Evolutionary conservation across 1,140 invertebrate genomes (phyloP).

Genomic region (Drosophila tsacasi): DNA sequence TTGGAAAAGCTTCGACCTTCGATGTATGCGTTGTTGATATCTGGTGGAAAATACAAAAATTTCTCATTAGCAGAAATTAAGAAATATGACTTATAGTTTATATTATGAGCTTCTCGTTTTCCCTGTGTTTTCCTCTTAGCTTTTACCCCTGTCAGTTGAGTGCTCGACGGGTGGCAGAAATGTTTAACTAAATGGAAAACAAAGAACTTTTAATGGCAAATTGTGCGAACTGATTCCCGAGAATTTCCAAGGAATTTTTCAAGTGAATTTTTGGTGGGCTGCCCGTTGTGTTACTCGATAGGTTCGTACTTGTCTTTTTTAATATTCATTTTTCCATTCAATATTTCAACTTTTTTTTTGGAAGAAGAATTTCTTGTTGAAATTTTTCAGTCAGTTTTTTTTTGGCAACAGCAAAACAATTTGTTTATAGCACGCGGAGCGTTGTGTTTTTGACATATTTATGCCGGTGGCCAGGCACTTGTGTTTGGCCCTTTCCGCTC

Average conservation of each 20-base stretch:
- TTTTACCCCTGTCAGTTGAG: not conserved
- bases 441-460: slow-evolving; percentile 81
- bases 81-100: slow-evolving; percentile 44
- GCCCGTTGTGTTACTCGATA: slow-evolving; percentile 31
- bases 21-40: slow-evolving; percentile 4
- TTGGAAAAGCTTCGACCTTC: slow-evolving; percentile 4
- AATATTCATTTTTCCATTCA: slow-evolving; percentile 52
- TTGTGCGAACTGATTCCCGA: slow-evolving; percentile 44
- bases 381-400: slow-evolving; percentile 32
- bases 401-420: slow-evolving; percentile 76
- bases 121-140: not conserved
- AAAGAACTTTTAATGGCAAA: slow-evolving; percentile 47
- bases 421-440: slow-evolving; percentile 74
- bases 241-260: slow-evolving; percentile 36
- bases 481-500: slow-evolving; percentile 22
- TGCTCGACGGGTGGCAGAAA: slow-evolving; percentile 38
- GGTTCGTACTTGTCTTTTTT: slow-evolving; percentile 30
- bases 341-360: slow-evolving; percentile 48
- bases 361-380: slow-evolving; percentile 51
- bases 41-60: slow-evolving; percentile 4
- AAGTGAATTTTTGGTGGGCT: slow-evolving; percentile 33
- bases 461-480: slow-evolving; percentile 74
- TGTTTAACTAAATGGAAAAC: slow-evolving; percentile 49
- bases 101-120: slow-evolving; percentile 19
- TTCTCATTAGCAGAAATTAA: slow-evolving; percentile 16